Base-by-base conservation (phyloP, 1,140 invertebrate species). In the Leptinotarsa lineolata region DNA sequence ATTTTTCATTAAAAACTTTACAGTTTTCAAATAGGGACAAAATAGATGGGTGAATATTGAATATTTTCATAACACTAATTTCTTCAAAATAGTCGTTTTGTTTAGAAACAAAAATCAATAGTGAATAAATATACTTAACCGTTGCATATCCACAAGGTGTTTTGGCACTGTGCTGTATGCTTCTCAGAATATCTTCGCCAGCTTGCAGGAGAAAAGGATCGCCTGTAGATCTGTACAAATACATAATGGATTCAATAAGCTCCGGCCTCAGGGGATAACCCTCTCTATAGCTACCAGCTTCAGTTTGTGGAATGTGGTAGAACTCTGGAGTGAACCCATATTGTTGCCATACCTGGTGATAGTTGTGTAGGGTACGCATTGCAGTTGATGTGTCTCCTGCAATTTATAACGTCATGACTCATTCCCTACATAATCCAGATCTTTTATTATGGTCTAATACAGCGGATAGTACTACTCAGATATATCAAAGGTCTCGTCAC, bases 61-160 rank as follows among this genome's bases (percentile, higher is more conserved):
- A 39, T 39, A 39, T 8, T 39, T 11, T 39, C 8, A 39, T 1
- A 22, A 2, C 1, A 39, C 8, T 39, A 11, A 39, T 39, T 39
- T 39, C 30, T 39, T 39, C 2, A 2, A 30, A 30, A 30, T 30
- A 30, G 6, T 8, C 5, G 8, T 30, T 30, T 4, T 30, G 8
- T 30, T 30, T 30, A 30, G 24, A 6, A 30, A 30, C 6, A 39
- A 39, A 39, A 39, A 39, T 39, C 30, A 2, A 39, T 11, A 2
- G 30, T 39, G 30, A 11, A 39, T 39, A 3, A 39, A 39, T 39
- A 39, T 39, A 39, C 16, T 85, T 87, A 84, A 97, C 94, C 58
- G 97, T 99, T n/a, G 97, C 97, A 90, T 98, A 99, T 11, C 98
- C 98, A 86, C 98, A 99, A 2, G 90, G 90, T 0, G 97, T 99